Evolutionary conservation across 1,140 invertebrate species (phyloP).

Genomic region (Drosophila yakuba): DNA sequence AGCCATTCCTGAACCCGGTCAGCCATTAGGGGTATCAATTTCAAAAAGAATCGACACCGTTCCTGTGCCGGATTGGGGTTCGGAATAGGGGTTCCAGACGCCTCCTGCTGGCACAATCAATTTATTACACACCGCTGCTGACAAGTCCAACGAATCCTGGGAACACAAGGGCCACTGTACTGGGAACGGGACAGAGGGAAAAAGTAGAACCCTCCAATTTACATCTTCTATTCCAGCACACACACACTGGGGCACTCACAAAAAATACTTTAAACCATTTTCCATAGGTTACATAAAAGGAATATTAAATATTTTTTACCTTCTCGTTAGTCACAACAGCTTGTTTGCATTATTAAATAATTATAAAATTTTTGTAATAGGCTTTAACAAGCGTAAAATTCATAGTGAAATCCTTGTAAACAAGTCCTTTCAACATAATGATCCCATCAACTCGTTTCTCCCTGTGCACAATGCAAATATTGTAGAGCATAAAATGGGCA

Average conservation of each 20-base stretch:
- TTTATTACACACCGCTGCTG: slow-evolving; percentile 75
- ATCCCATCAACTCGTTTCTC: not conserved
- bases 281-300: not conserved
- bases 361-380: too few species aligned
- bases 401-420: not conserved
- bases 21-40: slow-evolving; percentile 73
- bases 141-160: slow-evolving; percentile 67
- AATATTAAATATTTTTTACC: not conserved
- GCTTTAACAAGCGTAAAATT: too few species aligned
- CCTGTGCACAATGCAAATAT: slow-evolving; percentile 67
- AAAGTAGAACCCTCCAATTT: slow-evolving; percentile 31
- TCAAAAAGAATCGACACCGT: slow-evolving; percentile 56
- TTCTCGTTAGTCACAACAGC: too few species aligned
- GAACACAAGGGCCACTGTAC: slow-evolving; percentile 12
- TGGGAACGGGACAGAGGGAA: not conserved
- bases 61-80: slow-evolving; percentile 10
- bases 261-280: slow-evolving; percentile 4
- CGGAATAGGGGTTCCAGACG: not conserved
- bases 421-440: not conserved
- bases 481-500: slow-evolving; percentile 71
- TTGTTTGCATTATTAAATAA: too few species aligned
- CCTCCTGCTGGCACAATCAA: slow-evolving; percentile 75
- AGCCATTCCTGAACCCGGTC: slow-evolving; percentile 15
- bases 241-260: slow-evolving; percentile 10
- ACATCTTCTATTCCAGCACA: slow-evolving; percentile 28